phyloP scores from a whole-genome alignment of 1,140 invertebrate species.

The Pemphigus obesinymphae region DNA sequence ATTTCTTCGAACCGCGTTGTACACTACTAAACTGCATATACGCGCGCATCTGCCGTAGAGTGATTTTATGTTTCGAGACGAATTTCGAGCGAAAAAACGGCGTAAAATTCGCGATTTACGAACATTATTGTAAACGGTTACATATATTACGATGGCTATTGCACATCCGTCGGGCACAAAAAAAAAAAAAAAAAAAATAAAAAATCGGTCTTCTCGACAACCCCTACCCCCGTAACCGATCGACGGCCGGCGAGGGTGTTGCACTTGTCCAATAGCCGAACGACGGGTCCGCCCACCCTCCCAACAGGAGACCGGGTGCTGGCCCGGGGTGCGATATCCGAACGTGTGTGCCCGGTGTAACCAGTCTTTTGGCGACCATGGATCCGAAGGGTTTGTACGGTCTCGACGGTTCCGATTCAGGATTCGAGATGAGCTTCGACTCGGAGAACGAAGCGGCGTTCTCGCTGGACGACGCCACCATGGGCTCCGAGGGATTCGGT shows the following conservation, averaged over 20 bases:
- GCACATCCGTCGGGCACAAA: neutral
- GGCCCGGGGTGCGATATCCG: neutral
- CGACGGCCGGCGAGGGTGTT: neutral
- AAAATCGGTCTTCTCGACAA: neutral
- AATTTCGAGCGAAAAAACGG: neutral
- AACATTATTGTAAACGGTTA: no score
- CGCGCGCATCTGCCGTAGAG: neutral
- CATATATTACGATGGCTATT: no score
- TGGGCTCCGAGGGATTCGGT: slow-evolving; percentile 38
- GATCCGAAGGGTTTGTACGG: slow-evolving; percentile 36
- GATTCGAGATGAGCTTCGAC: slow-evolving; percentile 41
- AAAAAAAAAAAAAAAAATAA: neutral
- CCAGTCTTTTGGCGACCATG: slow-evolving; percentile 35
- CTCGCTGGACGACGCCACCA: slow-evolving; percentile 41
- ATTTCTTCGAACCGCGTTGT: neutral
- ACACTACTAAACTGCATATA: no score
- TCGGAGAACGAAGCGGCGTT: slow-evolving; percentile 31
- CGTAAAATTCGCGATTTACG: neutral
- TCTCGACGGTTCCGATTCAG: slow-evolving; percentile 41
- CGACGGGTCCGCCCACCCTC: slow-evolving; percentile 17
- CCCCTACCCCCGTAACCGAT: neutral
- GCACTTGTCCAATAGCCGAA: slow-evolving; percentile 36
- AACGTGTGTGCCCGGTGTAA: neutral
- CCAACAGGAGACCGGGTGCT: neutral
- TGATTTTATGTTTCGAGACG: slow-evolving; percentile 17